Evolutionary conservation across 1,140 invertebrate genomes (phyloP), one percentile per base, ranked within the genome.

Genomic region (Sinella curviseta): DNA sequence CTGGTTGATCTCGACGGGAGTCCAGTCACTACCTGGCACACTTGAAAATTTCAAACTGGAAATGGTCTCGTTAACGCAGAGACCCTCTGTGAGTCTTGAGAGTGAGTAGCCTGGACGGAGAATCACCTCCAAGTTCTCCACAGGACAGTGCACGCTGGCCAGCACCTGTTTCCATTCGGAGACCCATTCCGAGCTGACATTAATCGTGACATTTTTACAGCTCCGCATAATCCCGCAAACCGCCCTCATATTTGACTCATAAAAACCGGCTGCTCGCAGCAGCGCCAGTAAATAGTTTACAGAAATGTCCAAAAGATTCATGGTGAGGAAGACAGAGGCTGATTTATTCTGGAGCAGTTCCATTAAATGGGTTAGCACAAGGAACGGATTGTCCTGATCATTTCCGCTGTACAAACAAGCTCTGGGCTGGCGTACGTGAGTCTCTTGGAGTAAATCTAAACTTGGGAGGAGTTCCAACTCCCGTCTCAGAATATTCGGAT

Each of bases 401-500:
- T 60, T 60, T 60, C 12, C 55, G 24, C 31, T 70, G 65, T 31
- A 31, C 8, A 8, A 30, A 76, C 73, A 31, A 48, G 17, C 33
- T 24, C 74, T 3, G 33, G 54, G 73, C 8, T 12, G 39, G 80
- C 81, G 33, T 54, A 81, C 76, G 76, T 60, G 70, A 77, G 74
- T 60, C 80, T 82, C 24, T 81, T 80, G 79, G 81, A 84, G 28
- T 85, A 78, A 54, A 76, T 83, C 74, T 85, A 39, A 86, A 67
- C 31, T 86, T 28, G 89, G 89, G 28, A 90, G 84, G 14, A 87
- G 87, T 36, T 90, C 88, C 34, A 90, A 81, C 82, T 90, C 90
- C 17, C 87, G 85, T 39, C 88, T 83, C 14, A 90, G 82, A 0
- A 89, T 87, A 65, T 88, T 88, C 0, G 89, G 86, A 82, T 89